phyloP scores from a whole-genome alignment of 2,113 vertebrate species.

The Callopanchax toddi region DNA sequence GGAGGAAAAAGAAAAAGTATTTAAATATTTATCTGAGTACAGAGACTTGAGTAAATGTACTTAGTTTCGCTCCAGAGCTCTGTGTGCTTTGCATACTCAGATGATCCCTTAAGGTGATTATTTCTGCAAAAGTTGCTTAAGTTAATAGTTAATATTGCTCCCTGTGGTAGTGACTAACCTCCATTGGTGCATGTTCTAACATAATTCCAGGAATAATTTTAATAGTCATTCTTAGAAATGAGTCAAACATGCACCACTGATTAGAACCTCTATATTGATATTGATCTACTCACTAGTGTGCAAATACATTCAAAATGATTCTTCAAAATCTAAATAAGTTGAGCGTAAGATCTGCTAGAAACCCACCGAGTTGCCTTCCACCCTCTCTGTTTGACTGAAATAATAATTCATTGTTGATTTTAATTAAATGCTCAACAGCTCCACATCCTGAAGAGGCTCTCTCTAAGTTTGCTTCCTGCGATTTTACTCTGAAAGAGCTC shows the following conservation, averaged over 20 bases:
- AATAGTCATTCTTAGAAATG: constrained; percentile 2
- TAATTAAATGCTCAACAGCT: constrained; percentile 22
- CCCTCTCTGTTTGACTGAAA: background rate
- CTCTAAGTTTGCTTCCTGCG: constrained; percentile 5
- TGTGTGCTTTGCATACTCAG: constrained; percentile 23
- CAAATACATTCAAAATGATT: background rate
- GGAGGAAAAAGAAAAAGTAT: constrained; percentile 30
- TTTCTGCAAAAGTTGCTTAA: constrained; percentile 60
- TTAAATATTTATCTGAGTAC: constrained; percentile 69
- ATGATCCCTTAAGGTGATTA: constrained; percentile 41
- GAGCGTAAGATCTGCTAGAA: background rate
- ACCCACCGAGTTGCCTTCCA: background rate
- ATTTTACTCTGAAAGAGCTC: constrained; percentile 15
- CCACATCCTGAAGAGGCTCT: constrained; percentile 49
- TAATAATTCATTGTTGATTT: constrained; percentile 10
- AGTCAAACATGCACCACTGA: background rate
- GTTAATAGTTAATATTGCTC: constrained; percentile 63
- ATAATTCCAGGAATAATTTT: constrained; percentile 7
- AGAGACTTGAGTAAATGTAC: constrained; percentile 53
- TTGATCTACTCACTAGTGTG: background rate
- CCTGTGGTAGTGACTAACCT: constrained; percentile 16
- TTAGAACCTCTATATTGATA: background rate
- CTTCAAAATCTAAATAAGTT: background rate
- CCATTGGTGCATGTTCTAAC: background rate
- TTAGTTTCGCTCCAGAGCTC: constrained; percentile 35